Evolutionary conservation across 2,797 vertebrate genomes (phyloP), one percentile per base, ranked within the genome.

Genomic region (Graptemys geographica): DNA sequence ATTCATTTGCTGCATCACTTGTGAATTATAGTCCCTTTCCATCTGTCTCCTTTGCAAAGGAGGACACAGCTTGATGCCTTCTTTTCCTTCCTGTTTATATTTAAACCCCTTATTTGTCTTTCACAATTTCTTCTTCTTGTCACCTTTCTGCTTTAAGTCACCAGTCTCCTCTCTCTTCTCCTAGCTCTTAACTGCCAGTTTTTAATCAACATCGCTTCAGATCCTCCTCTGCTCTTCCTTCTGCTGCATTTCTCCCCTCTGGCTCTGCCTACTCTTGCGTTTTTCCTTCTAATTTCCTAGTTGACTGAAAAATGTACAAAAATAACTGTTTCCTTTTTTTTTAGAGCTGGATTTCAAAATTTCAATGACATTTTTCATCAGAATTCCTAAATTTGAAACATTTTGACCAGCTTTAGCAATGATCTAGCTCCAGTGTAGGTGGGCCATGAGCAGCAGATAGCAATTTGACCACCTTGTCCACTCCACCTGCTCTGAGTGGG

Each of bases 21-120:
- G 44, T 5, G 41, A 89, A 83, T 95, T 86, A 81, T 1, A 94
- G 86, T 79, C 90, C 56, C 37, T 84, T 81, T 93, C 81, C 76
- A 78, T 8, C 28, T 65, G 79, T 11, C 44, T 95, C 33, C 79
- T 28, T 86, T 79, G 9, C 2, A 8, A 81, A 91, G 41, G 83
- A 76, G 92, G 87, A 18, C 79, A 72, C 11, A 83, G 23, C 25
- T 19, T 15, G 37, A 25, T 81, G 31, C 53, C n/a, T 84, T 91
- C 72, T 47, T 94, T 91, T 0, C 0, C 81, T 90, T 76, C 57
- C 37, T 1, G 0, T 84, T 87, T 52, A 87, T 0, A 59, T 21
- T 13, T 62, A 88, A 87, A 86, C n/a, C 74, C 52, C 33, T 13
- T 49, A 84, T 5, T 57, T 76, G 76, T 1, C 1, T n/a, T 88